Conservation (phyloP, 2,797 vertebrate species). For the Emydoidea blandingii region DNA sequence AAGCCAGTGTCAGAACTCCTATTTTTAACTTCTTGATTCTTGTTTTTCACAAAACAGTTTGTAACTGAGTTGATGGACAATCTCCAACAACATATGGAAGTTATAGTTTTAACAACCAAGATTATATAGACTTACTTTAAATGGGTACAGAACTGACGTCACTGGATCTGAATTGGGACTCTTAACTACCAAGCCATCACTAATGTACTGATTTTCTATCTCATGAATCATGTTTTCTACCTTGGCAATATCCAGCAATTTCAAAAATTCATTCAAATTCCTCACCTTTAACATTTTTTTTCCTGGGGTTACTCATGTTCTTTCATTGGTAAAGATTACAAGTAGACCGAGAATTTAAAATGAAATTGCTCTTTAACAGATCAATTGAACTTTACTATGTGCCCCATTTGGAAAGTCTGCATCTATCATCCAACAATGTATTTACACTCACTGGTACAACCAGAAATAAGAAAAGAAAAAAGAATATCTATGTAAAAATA, state of each 20-base stretch:
- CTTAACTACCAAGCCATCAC: background rate
- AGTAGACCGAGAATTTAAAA: constrained; percentile 21
- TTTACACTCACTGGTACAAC: constrained; percentile 25
- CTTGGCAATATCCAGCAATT: background rate
- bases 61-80: background rate
- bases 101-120: fast-evolving
- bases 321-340: background rate
- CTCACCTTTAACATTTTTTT: background rate
- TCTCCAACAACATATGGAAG: background rate
- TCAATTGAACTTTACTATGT: constrained; percentile 40
- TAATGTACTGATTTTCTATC: background rate
- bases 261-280: constrained; percentile 14
- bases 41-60: background rate
- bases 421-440: constrained; percentile 44
- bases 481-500: constrained; percentile 61
- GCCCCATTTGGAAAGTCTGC: constrained; percentile 22
- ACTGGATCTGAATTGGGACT: background rate
- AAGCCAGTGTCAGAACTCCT: background rate
- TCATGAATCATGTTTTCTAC: background rate
- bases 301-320: background rate
- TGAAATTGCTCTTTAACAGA: constrained; percentile 36
- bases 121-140: background rate
- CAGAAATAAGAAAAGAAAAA: constrained; percentile 47
- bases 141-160: background rate
- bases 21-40: background rate